phyloP scores from a whole-genome alignment of 2,888 invertebrate genomes.

The Unio delphinus region DNA sequence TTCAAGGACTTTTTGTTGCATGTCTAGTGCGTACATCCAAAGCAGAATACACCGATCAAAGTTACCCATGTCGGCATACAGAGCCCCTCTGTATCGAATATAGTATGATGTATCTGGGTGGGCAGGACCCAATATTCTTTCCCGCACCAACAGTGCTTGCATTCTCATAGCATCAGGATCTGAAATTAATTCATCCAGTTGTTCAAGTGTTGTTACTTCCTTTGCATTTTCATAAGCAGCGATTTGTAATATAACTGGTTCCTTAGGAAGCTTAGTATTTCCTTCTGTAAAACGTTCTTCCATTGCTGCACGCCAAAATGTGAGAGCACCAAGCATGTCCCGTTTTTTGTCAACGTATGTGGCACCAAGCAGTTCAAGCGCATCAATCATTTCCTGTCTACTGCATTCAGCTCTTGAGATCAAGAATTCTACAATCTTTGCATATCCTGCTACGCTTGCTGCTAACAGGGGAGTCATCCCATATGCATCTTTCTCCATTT shows the following conservation, averaged over 20 bases:
- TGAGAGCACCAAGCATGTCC: constrained; percentile 89
- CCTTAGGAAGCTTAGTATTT: constrained; percentile 78
- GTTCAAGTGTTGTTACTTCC: constrained; percentile 85
- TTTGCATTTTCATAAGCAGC: constrained; percentile 90
- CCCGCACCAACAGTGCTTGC: constrained; percentile 88
- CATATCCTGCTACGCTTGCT: constrained; percentile 90
- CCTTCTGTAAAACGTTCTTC: constrained; percentile 75
- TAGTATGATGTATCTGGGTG: constrained; percentile 98
- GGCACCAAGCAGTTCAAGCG: constrained; percentile 91
- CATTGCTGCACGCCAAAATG: constrained; percentile 93
- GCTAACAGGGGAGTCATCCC: constrained; percentile 96
- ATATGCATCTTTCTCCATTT: constrained; percentile 94
- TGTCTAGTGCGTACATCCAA: constrained; percentile 97
- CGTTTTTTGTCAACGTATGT: constrained; percentile 97
- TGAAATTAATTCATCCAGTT: constrained; percentile 87
- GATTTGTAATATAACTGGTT: constrained; percentile 80
- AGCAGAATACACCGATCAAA: constrained; percentile 90
- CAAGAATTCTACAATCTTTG: constrained; percentile 92
- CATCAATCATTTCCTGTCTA: constrained; percentile 82
- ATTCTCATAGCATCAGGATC: constrained; percentile 97
- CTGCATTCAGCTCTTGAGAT: constrained; percentile 78
- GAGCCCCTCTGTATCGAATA: constrained; percentile 92
- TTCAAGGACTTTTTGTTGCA: constrained; percentile 93
- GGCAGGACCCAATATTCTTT: constrained; percentile 90
- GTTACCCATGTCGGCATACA: constrained; percentile 92